Percentiles rank a stretch among this genome's conserved stretches.
These are phyloP conservation scores for Diprion similis DNA, from an alignment of 1,140 invertebrate genomes.

Conservation along the genomic window DNA sequence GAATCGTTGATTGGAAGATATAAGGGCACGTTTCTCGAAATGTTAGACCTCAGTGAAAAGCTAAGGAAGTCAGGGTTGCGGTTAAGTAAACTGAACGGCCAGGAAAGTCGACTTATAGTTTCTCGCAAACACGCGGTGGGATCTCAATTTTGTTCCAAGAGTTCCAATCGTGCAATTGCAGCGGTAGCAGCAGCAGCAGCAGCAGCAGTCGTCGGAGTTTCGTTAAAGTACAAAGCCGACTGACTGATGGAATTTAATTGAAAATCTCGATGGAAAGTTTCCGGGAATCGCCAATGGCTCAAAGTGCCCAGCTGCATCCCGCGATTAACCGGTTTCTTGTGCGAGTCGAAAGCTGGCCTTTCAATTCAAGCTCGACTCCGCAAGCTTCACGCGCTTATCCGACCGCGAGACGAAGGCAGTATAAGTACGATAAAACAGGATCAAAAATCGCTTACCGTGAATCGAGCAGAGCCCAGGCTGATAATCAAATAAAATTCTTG, in stretches of 20 bases:
- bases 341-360: no score
- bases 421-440: conserved; percentile 2
- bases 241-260: neutral
- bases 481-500: conserved; percentile 12
- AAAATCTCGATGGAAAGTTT: neutral
- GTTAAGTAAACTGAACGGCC: no score
- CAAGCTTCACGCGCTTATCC: no score
- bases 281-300: neutral
- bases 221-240: neutral
- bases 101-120: no score
- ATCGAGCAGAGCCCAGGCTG: neutral
- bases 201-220: neutral
- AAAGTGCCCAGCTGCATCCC: neutral
- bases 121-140: no score
- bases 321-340: no score
- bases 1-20: no score
- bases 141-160: neutral
- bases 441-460: conserved; percentile 11
- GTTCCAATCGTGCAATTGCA: neutral
- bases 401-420: neutral
- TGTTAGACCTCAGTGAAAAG: no score
- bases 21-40: no score
- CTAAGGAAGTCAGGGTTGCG: no score
- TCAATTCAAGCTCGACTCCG: no score
- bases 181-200: neutral